Percentiles rank a stretch among this genome's conserved stretches.
Conservation (phyloP, 2,113 vertebrate species). For the Recurvirostra avosetta region DNA sequence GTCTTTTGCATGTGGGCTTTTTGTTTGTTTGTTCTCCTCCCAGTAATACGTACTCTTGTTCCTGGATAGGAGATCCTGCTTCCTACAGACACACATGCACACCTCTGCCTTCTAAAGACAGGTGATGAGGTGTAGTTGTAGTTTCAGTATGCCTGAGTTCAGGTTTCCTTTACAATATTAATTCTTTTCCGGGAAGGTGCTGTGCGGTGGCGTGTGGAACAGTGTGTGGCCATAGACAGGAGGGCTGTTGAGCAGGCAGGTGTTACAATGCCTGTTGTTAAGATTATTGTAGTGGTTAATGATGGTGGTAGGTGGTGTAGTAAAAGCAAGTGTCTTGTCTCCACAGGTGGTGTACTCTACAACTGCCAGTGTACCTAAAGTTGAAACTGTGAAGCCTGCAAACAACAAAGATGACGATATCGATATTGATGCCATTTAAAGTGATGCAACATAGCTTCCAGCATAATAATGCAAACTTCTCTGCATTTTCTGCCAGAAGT, state of each 20-base stretch:
- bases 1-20: rapidly evolving
- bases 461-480: conserved; percentile 64
- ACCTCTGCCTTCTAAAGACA: neutral
- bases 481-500: conserved; percentile 74
- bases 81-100: rapidly evolving
- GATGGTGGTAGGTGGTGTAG: neutral
- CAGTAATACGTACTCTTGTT: neutral
- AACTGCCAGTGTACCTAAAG: conserved; percentile 90
- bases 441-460: conserved; percentile 67
- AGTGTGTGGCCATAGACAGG: rapidly evolving
- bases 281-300: rapidly evolving
- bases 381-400: conserved; percentile 90
- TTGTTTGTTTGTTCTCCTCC: neutral
- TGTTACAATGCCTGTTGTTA: neutral
- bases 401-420: conserved; percentile 93
- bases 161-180: rapidly evolving
- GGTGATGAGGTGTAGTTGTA: too few species aligned
- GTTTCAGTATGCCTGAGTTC: rapidly evolving
- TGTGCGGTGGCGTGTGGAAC: rapidly evolving
- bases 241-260: rapidly evolving
- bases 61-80: neutral
- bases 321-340: neutral
- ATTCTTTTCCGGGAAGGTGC: too few species aligned
- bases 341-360: conserved; percentile 93
- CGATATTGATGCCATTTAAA: conserved; percentile 98